Percentiles rank a stretch among this genome's conserved stretches.
Evolutionary conservation across 2,113 vertebrate genomes (phyloP).

Genomic region (Saccopteryx bilineata): DNA sequence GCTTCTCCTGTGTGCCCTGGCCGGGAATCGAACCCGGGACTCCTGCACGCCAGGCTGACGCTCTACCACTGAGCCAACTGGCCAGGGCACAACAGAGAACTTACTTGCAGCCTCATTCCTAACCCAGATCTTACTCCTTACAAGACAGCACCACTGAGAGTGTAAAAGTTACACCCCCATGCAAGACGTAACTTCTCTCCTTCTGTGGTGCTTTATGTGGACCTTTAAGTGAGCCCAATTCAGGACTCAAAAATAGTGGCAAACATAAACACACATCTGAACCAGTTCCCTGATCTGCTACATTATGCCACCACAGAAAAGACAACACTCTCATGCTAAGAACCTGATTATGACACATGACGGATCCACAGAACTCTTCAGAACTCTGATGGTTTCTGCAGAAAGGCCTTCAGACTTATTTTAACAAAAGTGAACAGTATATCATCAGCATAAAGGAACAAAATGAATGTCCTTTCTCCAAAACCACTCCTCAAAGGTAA

Average conservation of each 20-base stretch:
- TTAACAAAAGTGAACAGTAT: constrained; percentile 7
- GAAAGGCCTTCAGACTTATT: not conserved
- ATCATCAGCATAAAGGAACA: not conserved
- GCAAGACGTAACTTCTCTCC: not conserved
- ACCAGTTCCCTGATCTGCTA: not conserved
- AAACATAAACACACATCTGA: not conserved
- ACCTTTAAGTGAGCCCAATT: not conserved
- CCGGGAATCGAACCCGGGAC: too few species aligned
- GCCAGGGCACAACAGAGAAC: not conserved
- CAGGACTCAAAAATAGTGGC: not conserved
- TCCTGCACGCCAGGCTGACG: too few species aligned
- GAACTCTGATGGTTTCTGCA: not conserved
- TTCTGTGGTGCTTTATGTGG: not conserved
- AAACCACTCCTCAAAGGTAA: not conserved
- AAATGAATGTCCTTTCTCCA: constrained; percentile 33
- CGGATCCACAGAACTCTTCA: not conserved
- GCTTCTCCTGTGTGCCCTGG: too few species aligned
- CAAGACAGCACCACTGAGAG: not conserved
- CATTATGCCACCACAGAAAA: not conserved
- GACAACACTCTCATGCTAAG: not conserved
- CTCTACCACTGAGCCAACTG: too few species aligned
- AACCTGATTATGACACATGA: not conserved
- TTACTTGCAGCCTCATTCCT: not conserved
- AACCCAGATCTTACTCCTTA: not conserved
- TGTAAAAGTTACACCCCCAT: not conserved